Base-by-base conservation (phyloP, 2,113 vertebrate species). In the Sterna hirundo region DNA sequence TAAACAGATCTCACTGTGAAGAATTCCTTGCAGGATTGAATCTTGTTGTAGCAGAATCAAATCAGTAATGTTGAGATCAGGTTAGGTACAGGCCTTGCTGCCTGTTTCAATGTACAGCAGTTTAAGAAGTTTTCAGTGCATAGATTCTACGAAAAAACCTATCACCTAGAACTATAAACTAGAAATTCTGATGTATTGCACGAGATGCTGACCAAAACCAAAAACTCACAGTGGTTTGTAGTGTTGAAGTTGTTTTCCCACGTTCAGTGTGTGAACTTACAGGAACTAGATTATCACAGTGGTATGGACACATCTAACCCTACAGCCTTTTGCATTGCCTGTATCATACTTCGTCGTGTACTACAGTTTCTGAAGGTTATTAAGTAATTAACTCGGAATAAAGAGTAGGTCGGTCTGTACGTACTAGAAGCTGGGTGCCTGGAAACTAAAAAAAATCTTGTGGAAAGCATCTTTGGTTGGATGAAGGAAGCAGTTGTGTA, bases 1-100 rank as follows among this genome's bases (percentile, higher is more conserved):
- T 98, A 66, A 98, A 96, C 58, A 97, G 97, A 72, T 97, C 98
- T 15, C 94, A 95, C 88, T 96, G 94, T 10, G 96, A 98, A 86
- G 98, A 98, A 70, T 96, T 98, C 66, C 96, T 99, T 80, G 96
- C 98, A 0, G 81, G 98, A 44, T 83, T 98, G 93, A 98, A 98
- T 75, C 96, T 98, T 94, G 88, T 97, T 47, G 86, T 96, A 27
- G 88, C 95, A 80, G 97, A 97, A 79, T 96, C 97, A 11, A 95
- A 93, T 57, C 98, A 93, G 90, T 90, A 90, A 61, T 27, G 38
- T 23, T 25, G 42, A 30, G 46, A 44, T 46, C 40, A 71, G 70
- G 51, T 58, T 88, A 42, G 51, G 62, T 83, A 36, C 26, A 36
- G 55, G 25, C 69, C 71, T 94, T 76, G 32, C 36, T 85, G 66